These are phyloP conservation scores for Epirrita christyi DNA, from an alignment of 2,888 invertebrate genomes.

Conservation along the genomic window DNA sequence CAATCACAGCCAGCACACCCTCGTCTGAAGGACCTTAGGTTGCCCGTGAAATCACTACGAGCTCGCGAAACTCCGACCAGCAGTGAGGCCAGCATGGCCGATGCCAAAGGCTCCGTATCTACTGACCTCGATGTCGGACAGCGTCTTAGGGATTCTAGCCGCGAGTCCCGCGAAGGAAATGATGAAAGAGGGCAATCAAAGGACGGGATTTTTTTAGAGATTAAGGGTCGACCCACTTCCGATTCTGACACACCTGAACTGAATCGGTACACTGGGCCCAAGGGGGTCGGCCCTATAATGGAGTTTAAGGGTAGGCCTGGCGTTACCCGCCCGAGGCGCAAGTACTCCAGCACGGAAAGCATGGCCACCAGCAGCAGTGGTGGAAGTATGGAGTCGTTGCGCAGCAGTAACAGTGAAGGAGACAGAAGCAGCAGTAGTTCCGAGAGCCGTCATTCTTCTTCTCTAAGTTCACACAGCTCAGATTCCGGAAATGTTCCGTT, in stretches of 20 bases:
- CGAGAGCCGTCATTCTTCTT: conserved; percentile 92
- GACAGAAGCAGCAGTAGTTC: conserved; percentile 94
- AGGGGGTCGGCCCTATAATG: conserved; percentile 85
- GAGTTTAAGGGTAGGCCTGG: conserved; percentile 87
- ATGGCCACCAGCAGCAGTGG: conserved; percentile 95
- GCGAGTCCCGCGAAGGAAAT: conserved; percentile 86
- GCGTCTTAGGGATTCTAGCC: conserved; percentile 77
- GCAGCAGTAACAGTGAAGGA: conserved; percentile 94
- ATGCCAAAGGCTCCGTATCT: conserved; percentile 82
- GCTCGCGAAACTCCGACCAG: conserved; percentile 86
- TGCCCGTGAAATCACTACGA: conserved; percentile 89
- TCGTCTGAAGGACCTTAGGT: conserved; percentile 89
- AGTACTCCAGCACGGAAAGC: conserved; percentile 93
- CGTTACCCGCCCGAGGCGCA: conserved; percentile 81
- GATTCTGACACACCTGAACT: conserved; percentile 83
- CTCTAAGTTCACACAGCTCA: conserved; percentile 94
- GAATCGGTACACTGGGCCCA: conserved; percentile 83
- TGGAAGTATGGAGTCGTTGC: conserved; percentile 94
- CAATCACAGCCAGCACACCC: conserved; percentile 87
- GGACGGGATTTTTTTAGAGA: conserved; percentile 89
- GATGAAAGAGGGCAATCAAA: conserved; percentile 89
- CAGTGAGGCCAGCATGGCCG: conserved; percentile 87
- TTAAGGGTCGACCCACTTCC: conserved; percentile 88
- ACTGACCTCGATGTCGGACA: conserved; percentile 80
- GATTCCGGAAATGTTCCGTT: conserved; percentile 89